Evolutionary conservation across 1,140 invertebrate species (phyloP).

Genomic region (Drosophila littoralis): DNA sequence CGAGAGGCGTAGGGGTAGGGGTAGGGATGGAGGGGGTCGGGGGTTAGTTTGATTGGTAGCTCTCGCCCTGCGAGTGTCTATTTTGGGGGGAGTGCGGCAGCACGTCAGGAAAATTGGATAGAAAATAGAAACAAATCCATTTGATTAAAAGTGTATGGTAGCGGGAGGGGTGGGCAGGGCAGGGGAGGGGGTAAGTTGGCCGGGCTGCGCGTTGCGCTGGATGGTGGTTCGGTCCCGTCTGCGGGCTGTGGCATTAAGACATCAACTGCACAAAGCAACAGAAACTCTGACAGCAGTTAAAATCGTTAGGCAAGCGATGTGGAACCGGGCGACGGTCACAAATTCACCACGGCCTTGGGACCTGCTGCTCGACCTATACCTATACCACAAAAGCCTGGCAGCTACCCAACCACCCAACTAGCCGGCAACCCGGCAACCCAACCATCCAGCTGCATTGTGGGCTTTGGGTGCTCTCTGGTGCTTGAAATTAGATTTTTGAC

Average conservation of each 20-base stretch:
- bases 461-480: constrained; percentile 50
- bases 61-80: constrained; percentile 8
- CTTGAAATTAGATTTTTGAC: constrained; percentile 67
- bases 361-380: neutral
- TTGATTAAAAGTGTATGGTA: constrained; percentile 44
- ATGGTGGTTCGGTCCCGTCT: neutral
- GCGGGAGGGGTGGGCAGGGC: neutral
- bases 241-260: constrained; percentile 49
- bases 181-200: constrained; percentile 4
- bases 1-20: neutral
- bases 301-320: constrained; percentile 59
- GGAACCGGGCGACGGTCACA: constrained; percentile 29
- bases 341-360: constrained; percentile 29
- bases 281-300: constrained; percentile 40
- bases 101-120: constrained; percentile 25
- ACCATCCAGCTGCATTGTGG: neutral
- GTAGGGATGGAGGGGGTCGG: neutral
- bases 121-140: constrained; percentile 57
- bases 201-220: neutral
- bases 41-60: constrained; percentile 16
- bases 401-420: neutral
- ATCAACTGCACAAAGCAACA: constrained; percentile 26
- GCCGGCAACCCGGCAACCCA: neutral
- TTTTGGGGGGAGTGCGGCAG: constrained; percentile 16
- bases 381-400: neutral